Conservation (phyloP, 2,113 vertebrate species). For the Cynocephalus volans region DNA sequence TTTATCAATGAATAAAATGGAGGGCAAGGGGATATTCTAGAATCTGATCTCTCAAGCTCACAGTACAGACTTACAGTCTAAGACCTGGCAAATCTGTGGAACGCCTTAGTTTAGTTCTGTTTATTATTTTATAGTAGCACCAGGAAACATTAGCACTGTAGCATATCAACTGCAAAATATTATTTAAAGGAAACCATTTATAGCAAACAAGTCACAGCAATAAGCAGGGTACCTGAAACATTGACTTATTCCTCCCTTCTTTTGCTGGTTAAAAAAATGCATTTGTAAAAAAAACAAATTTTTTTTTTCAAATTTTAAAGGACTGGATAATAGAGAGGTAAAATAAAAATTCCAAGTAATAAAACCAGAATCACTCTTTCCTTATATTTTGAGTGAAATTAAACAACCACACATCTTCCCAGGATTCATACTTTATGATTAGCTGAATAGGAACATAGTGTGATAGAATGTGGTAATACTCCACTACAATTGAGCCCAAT, state of each 20-base stretch:
- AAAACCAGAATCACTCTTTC: background rate
- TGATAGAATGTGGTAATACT: background rate
- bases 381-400: background rate
- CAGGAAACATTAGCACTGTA: background rate
- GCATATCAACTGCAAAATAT: background rate
- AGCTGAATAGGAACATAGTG: background rate
- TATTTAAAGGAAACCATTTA: background rate
- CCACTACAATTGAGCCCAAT: background rate
- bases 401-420: background rate
- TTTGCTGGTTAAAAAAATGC: slow-evolving; percentile 21
- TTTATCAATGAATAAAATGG: background rate
- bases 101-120: background rate
- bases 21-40: background rate
- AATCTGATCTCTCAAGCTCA: background rate
- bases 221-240: background rate
- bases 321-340: background rate
- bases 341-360: slow-evolving; percentile 15
- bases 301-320: background rate
- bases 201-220: background rate
- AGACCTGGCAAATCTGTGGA: background rate
- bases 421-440: background rate
- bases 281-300: background rate
- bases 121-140: background rate
- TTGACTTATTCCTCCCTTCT: background rate
- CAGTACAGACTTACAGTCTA: background rate